Percentiles rank a stretch among this genome's conserved stretches.
These are phyloP conservation scores for Emydoidea blandingii DNA, from an alignment of 2,797 vertebrate genomes.

Conservation along the genomic window DNA sequence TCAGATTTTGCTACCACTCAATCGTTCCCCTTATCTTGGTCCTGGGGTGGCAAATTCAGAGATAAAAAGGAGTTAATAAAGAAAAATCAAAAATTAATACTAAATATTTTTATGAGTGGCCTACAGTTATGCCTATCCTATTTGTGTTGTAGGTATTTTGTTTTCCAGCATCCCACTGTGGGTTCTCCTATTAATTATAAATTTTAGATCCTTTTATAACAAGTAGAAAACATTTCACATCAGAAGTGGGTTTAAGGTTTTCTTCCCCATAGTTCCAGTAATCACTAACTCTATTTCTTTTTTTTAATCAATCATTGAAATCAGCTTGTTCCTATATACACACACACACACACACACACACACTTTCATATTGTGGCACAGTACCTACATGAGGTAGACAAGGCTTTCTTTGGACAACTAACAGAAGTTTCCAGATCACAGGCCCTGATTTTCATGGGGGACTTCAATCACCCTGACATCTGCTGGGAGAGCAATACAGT, in stretches of 20 bases:
- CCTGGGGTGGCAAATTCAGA: neutral
- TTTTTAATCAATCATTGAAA: neutral
- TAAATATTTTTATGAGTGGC: neutral
- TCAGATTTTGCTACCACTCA: neutral
- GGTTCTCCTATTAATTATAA: neutral
- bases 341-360: no score
- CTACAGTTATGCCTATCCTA: neutral
- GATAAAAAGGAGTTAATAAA: neutral
- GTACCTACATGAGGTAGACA: no score
- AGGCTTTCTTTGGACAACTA: no score
- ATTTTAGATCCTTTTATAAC: neutral
- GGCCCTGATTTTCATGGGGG: no score
- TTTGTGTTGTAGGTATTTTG: neutral
- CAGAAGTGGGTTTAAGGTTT: neutral
- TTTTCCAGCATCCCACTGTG: neutral
- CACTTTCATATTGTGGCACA: neutral
- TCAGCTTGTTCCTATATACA: neutral
- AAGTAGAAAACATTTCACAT: neutral
- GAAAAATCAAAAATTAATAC: neutral
- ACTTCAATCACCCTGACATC: no score
- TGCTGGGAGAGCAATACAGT: no score
- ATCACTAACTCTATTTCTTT: neutral
- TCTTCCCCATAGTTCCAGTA: neutral
- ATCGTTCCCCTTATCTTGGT: neutral
- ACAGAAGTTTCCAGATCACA: no score